These are phyloP conservation scores for Margaritifera margaritifera DNA, from an alignment of 2,888 invertebrate genomes.

Conservation along the genomic window DNA sequence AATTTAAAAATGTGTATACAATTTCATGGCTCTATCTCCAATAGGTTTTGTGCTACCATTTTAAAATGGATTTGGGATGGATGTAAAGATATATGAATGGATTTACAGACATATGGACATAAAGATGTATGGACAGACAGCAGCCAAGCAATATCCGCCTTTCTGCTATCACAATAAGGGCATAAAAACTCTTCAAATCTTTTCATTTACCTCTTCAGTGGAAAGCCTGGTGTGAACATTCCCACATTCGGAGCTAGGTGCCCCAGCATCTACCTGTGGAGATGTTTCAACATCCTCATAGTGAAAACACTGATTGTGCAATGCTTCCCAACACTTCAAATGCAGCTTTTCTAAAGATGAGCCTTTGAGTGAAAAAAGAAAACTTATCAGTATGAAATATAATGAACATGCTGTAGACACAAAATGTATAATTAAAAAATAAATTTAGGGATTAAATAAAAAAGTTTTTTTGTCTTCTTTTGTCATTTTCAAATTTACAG, in stretches of 20 bases:
- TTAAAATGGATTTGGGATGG: too few species aligned
- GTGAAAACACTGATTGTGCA: slow-evolving; percentile 41
- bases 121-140: too few species aligned
- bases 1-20: too few species aligned
- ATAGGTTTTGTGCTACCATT: too few species aligned
- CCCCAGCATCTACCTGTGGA: background rate
- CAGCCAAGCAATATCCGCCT: too few species aligned
- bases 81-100: too few species aligned
- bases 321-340: slow-evolving; percentile 57
- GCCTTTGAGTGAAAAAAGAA: slow-evolving; percentile 32
- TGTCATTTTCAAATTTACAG: too few species aligned
- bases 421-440: background rate
- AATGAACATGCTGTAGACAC: background rate
- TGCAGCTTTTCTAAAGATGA: slow-evolving; percentile 55
- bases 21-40: too few species aligned
- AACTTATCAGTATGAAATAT: background rate
- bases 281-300: slow-evolving; percentile 8
- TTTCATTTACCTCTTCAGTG: slow-evolving; percentile 36
- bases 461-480: too few species aligned
- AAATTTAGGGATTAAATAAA: too few species aligned
- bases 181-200: background rate
- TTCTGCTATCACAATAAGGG: background rate
- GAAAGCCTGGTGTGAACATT: slow-evolving; percentile 34
- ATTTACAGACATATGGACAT: too few species aligned
- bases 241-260: slow-evolving; percentile 5